These are phyloP conservation scores for Andrena camellia DNA, from an alignment of 2,888 invertebrate genomes.

Conservation along the genomic window DNA sequence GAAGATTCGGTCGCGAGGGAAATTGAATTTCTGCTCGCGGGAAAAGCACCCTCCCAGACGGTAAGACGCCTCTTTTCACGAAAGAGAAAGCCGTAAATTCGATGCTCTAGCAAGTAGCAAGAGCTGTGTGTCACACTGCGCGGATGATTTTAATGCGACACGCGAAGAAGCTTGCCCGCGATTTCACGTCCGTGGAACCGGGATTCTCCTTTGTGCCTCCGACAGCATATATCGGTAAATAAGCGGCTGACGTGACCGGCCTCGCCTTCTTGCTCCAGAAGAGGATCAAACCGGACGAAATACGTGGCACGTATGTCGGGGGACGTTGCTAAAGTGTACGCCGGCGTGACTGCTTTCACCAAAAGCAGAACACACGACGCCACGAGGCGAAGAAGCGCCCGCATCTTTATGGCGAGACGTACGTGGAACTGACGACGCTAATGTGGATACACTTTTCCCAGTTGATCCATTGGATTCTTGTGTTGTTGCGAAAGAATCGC, in stretches of 20 bases:
- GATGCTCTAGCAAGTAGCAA: conserved; percentile 4
- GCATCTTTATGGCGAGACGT: not conserved
- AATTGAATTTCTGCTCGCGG: conserved; percentile 29
- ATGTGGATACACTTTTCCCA: too few relatives aligned
- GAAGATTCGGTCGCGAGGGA: conserved; percentile 23
- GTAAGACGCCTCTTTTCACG: conserved; percentile 20
- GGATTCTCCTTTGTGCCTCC: conserved; percentile 64
- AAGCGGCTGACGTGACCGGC: conserved; percentile 64
- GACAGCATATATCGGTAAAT: conserved; percentile 68
- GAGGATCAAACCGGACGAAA: conserved; percentile 53
- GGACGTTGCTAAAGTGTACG: conserved; percentile 42
- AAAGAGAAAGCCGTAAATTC: conserved; percentile 40
- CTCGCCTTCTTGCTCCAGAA: conserved; percentile 13
- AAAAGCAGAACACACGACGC: conserved; percentile 12
- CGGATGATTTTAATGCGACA: conserved; percentile 57
- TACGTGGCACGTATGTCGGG: conserved; percentile 65
- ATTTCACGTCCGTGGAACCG: conserved; percentile 38
- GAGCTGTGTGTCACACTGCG: conserved; percentile 19
- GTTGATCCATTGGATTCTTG: too few relatives aligned
- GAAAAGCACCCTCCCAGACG: conserved; percentile 21
- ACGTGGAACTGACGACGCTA: not conserved
- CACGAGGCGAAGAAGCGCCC: not conserved
- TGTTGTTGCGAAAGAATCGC: too few relatives aligned
- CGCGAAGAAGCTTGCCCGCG: conserved; percentile 46
- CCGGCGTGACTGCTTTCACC: conserved; percentile 42